Conservation (phyloP, 2,797 vertebrate species). For the Rhynchotus rufescens region DNA sequence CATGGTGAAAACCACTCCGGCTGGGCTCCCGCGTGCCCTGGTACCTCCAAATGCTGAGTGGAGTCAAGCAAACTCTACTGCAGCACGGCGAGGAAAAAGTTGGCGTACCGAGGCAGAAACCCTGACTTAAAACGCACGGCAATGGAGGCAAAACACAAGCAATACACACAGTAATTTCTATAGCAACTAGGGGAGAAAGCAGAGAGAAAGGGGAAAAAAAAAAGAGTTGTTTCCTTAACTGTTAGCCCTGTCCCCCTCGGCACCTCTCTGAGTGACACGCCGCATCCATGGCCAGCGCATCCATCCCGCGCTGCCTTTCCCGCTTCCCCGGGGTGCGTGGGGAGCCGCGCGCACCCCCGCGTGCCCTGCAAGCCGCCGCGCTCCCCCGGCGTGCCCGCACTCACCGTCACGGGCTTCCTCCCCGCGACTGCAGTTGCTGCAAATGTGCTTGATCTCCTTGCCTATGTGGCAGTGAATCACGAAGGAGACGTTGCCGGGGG, state of each 20-base stretch:
- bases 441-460: conserved; percentile 99
- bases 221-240: conserved; percentile 28
- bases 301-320: conserved; percentile 13
- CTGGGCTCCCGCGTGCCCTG: conserved; percentile 21
- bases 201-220: not conserved
- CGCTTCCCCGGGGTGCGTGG: conserved; percentile 13
- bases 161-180: conserved; percentile 49
- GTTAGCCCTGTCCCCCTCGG: conserved; percentile 31
- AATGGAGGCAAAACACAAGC: conserved; percentile 18
- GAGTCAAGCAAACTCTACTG: conserved; percentile 55
- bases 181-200: not conserved
- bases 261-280: conserved; percentile 2
- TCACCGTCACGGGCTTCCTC: conserved; percentile 93
- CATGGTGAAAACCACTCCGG: conserved; percentile 24
- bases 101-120: conserved; percentile 17
- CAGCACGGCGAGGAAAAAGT: conserved; percentile 61
- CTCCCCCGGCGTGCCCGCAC: conserved; percentile 71
- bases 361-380: not conserved
- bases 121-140: conserved; percentile 23
- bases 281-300: conserved; percentile 31
- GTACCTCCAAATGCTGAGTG: conserved; percentile 23
- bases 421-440: conserved; percentile 98
- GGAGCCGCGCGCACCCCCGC: not conserved
- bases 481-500: conserved; percentile 91
- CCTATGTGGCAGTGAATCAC: conserved; percentile 97